Evolutionary conservation across 30 jellyfish, hydroid and myxozoan genomes (phyloP).

Genomic region (Sanderia malayensis): DNA sequence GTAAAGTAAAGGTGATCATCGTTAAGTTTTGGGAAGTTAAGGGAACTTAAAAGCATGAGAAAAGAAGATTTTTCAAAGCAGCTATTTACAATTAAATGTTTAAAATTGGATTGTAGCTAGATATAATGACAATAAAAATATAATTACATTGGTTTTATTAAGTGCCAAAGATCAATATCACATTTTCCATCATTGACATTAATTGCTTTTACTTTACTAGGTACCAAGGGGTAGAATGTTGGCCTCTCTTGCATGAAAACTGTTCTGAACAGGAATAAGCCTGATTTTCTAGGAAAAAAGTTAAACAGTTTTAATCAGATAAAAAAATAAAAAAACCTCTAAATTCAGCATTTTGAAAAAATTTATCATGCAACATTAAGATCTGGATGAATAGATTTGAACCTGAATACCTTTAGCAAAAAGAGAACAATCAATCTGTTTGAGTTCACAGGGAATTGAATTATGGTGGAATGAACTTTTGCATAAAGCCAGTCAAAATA

Average conservation of each 20-base stretch:
- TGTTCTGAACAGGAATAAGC: constrained; percentile 24
- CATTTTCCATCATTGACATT: constrained; percentile 34
- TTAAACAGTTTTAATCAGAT: background rate
- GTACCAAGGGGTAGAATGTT: constrained; percentile 61
- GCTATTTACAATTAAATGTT: too few relatives aligned
- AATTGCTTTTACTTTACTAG: constrained; percentile 44
- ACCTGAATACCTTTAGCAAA: too few relatives aligned
- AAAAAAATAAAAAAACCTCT: too few relatives aligned
- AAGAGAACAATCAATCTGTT: background rate
- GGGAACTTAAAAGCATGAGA: too few relatives aligned
- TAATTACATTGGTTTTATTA: constrained; percentile 62
- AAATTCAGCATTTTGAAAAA: background rate
- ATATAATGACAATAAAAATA: too few relatives aligned
- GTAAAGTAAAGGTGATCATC: constrained; percentile 14
- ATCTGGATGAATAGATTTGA: too few relatives aligned
- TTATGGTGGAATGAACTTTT: too few relatives aligned
- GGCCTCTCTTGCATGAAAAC: constrained; percentile 66
- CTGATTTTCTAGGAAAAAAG: constrained; percentile 45
- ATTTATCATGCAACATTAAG: too few relatives aligned
- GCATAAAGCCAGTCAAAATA: too few relatives aligned
- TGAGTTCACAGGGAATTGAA: constrained; percentile 18
- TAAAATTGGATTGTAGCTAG: too few relatives aligned
- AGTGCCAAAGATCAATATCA: constrained; percentile 50
- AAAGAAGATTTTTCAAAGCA: too few relatives aligned
- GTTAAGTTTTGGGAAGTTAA: too few relatives aligned